Base-by-base conservation (phyloP, 2,113 vertebrate genomes). In the Cepphus grylle region DNA sequence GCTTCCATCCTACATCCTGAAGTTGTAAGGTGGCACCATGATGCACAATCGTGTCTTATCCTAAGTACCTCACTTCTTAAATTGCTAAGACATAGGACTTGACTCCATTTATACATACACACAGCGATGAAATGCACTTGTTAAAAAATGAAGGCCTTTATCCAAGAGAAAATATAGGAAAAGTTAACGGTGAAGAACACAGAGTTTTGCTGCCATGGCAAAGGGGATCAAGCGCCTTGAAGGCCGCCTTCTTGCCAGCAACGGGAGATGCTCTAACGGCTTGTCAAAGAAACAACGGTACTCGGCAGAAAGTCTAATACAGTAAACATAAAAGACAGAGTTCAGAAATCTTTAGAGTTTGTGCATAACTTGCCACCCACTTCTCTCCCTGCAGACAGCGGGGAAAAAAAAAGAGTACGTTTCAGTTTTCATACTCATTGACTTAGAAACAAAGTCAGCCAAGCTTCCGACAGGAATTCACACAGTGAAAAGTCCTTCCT, bases 401-500 rank as follows among this genome's bases (percentile, higher is more conserved):
- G 79, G n/a, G 47, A 47, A 22, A 50, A 61, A 29, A 69, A 66
- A 92, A 81, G 72, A 86, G 59, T 26, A 62, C 73, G 12, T 20
- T 84, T 78, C 93, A 78, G 74, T 63, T 81, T 80, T 76, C 86
- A 61, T 40, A 72, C 45, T 69, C 81, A 32, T 13, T 84, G 91
- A 95, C 94, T 95, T 93, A 74, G 73, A 76, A 88, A 90, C 72
- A 90, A 90, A 82, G 38, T 79, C 45, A 96, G 62, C 89, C 69
- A 92, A n/a, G 58, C 81, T 96, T 87, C 77, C 78, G 82, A 84
- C 67, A 32, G 25, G 53, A 96, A 95, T 92, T 97, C 95, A 94
- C 93, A 95, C 78, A 95, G 95, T 77, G 88, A 94, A 94, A 97
- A 91, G 85, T 93, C 71, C 63, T 50, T 92, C 78, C 76, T 96